phyloP scores from a whole-genome alignment of 92 coral and sea anemone species.

The Nematostella vectensis region DNA sequence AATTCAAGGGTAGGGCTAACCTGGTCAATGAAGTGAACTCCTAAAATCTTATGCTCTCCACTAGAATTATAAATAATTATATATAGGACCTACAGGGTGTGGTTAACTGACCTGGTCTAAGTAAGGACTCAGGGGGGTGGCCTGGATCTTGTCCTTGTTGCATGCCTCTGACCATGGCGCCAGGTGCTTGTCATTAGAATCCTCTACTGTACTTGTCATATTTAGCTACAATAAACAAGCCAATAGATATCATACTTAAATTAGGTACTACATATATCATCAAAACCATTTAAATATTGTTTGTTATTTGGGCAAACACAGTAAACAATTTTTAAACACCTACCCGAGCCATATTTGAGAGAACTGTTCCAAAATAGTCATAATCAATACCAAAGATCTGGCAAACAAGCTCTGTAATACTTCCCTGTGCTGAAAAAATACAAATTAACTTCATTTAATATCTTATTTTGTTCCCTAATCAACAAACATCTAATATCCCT shows the following conservation, averaged over 20 bases:
- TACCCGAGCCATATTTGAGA: conserved; percentile 89
- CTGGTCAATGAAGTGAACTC: too few relatives aligned
- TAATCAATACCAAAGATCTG: conserved; percentile 78
- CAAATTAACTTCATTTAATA: neutral
- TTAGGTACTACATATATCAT: too few relatives aligned
- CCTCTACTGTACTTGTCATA: conserved; percentile 91
- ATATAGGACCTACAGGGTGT: too few relatives aligned
- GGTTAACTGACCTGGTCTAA: conserved; percentile 80
- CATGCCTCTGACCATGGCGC: conserved; percentile 96
- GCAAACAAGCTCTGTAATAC: conserved; percentile 73
- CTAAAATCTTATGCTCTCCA: too few relatives aligned
- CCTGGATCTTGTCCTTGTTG: conserved; percentile 62
- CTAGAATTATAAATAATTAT: too few relatives aligned
- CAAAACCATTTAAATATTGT: too few relatives aligned
- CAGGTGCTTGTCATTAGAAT: conserved; percentile 90
- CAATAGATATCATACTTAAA: neutral
- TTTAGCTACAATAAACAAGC: conserved; percentile 35
- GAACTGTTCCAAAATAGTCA: conserved; percentile 82
- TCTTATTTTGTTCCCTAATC: too few relatives aligned
- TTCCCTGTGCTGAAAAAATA: conserved; percentile 70
- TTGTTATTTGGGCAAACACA: too few relatives aligned
- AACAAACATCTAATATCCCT: too few relatives aligned
- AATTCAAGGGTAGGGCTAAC: too few relatives aligned
- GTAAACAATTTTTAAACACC: conserved; percentile 25
- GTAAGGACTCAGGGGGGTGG: conserved; percentile 92